A percentile compares a stretch with the other conserved stretches of the same genome.
Conservation (phyloP, 2,888 invertebrate genomes). For the Tridacna crocea region DNA sequence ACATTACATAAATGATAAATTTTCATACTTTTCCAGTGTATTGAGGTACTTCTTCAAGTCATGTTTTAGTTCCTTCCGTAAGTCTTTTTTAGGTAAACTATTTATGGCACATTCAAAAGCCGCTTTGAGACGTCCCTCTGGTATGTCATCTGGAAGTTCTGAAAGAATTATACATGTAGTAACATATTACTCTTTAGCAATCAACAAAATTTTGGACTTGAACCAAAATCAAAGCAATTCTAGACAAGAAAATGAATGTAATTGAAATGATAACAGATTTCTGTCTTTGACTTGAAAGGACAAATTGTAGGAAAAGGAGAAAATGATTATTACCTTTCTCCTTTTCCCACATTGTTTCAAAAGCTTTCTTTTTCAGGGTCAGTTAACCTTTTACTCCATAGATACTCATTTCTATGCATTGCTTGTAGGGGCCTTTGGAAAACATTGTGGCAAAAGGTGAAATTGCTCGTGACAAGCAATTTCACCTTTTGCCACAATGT, state of each 20-base stretch:
- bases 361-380: too few relatives aligned
- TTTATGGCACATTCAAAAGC: conserved; percentile 59
- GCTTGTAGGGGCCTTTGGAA: too few relatives aligned
- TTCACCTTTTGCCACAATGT: too few relatives aligned
- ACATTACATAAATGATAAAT: too few relatives aligned
- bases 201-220: neutral
- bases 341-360: too few relatives aligned
- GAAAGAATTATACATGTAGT: neutral
- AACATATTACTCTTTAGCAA: neutral
- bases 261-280: neutral
- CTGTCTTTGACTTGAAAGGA: neutral
- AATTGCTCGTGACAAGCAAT: too few relatives aligned
- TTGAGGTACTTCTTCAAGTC: conserved; percentile 59
- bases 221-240: too few relatives aligned
- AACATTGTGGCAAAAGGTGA: too few relatives aligned
- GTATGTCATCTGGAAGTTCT: conserved; percentile 19
- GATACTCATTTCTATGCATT: too few relatives aligned
- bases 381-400: too few relatives aligned
- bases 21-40: conserved; percentile 63
- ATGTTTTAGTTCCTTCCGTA: conserved; percentile 52
- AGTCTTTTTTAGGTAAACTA: conserved; percentile 51
- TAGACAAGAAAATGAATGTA: too few relatives aligned
- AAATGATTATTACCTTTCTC: neutral
- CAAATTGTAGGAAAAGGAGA: neutral
- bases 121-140: conserved; percentile 26